Evolutionary conservation across 2,797 vertebrate species (phyloP), one percentile per base, ranked within the genome.

Genomic region (Hippocampus kuda): DNA sequence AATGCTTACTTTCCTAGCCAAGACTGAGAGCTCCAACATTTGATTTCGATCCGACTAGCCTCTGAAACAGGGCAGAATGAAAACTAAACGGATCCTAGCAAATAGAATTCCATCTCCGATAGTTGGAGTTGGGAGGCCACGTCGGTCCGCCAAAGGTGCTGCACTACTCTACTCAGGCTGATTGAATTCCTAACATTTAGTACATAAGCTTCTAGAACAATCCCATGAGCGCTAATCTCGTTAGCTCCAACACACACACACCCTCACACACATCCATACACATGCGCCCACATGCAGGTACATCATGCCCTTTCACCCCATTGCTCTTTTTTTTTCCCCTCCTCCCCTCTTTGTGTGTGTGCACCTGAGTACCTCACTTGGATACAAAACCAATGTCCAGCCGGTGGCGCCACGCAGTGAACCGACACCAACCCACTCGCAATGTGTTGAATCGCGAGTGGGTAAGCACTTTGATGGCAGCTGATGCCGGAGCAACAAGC

Each of bases 161-260:
- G 70, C 67, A 62, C 59, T 41, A n/a, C 77, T 80, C 62, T 77
- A 74, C 79, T 79, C 75, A 57, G 75, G 66, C 70, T 77, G 75
- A 80, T 81, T 78, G 70, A 79, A 83, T 79, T 74, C 66, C 71
- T 75, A 71, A 83, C 79, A 79, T 66, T 62, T 68, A 72, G 62
- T n/a, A 73, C 59, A 73, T 77, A 79, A 81, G 81, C 79, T 75
- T 72, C 68, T 53, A 75, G 72, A 78, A 72, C 75, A 77, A 80
- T 78, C 76, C 76, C 75, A 70, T 67, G 64, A 75, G 75, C 73
- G 71, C 66, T 79, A 79, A 82, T 82, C 84, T 78, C 80, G 75
- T 81, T 80, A 82, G 72, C 16, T 16, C 59, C 59, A 61, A 72
- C 56, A 49, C 65, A 72, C 65, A 72, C 56, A 53, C 62, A 79